Evolutionary conservation across 2,797 vertebrate genomes (phyloP), one percentile per base, ranked within the genome.

Genomic region (Enteromius afrohamiltoni): DNA sequence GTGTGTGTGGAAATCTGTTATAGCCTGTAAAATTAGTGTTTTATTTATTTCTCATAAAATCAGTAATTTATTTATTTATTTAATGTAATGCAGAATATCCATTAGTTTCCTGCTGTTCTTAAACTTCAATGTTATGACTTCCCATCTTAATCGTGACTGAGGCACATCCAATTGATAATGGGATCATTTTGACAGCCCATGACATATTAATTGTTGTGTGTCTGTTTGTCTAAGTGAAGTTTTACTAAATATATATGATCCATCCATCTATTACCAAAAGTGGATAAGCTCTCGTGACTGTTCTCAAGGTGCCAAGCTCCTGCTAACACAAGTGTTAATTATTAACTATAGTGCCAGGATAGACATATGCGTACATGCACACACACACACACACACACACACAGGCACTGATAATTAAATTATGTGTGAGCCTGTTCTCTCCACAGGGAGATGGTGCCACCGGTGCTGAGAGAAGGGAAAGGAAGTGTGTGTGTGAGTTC

Each of bases 321-420:
- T 80, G 79, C 42, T n/a, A 71, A 80, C 26, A 71, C 21, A 4
- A 31, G 7, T 60, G 53, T 62, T 62, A 71, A 62, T 71, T 47
- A 71, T 62, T 80, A 60, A 60, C 16, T 58, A 16, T 16, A 31
- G 9, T 45, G 67, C 67, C 65, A 80, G 29, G 40, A 77, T 31
- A 45, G 10, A 85, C 70, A 42, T 14, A 53, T 19, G 62, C 31
- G 23, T 69, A 45, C 34, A 80, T n/a, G 68, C n/a, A n/a, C n/a
- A n/a, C 37, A 29, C 19, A 21, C 65, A 81, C 68, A 69, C 37
- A 26, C n/a, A 53, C 67, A 67, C 37, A 49, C 55, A 69, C 77
- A 78, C 4, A 31, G 60, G 77, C 21, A 86, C 71, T 68, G 80
- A 80, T 89, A 88, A 90, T 90, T 90, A 88, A 88, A 89, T 90